Conservation (phyloP, 2,113 vertebrate genomes). For the Microtus richardsoni region DNA sequence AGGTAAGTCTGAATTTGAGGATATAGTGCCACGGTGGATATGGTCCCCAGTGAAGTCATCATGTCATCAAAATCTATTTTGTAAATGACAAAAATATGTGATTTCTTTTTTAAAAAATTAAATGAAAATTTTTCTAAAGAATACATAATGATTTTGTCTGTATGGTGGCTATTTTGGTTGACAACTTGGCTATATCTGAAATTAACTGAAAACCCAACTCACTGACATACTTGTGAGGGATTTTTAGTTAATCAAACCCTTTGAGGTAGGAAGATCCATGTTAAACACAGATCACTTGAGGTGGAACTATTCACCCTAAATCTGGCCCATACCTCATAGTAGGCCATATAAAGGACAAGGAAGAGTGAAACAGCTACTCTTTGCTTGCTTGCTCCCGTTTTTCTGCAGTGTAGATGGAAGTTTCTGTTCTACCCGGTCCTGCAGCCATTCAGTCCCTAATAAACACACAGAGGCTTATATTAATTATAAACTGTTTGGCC, state of each 20-base stretch:
- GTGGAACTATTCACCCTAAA: neutral
- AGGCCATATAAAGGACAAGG: neutral
- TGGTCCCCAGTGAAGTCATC: neutral
- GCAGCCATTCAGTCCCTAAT: too few species aligned
- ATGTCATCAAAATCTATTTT: neutral
- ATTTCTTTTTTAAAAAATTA: neutral
- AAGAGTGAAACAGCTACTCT: neutral
- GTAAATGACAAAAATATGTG: neutral
- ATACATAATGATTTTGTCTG: neutral
- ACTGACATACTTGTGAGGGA: neutral
- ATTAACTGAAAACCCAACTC: neutral
- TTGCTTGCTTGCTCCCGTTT: too few species aligned
- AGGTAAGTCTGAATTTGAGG: neutral
- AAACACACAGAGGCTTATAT: too few species aligned
- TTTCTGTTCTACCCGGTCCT: too few species aligned
- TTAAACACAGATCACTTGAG: neutral
- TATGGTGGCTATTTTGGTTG: neutral
- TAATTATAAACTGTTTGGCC: too few species aligned
- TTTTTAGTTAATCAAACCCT: neutral
- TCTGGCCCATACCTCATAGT: neutral
- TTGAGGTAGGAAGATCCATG: neutral
- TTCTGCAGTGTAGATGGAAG: too few species aligned
- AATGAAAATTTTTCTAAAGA: neutral
- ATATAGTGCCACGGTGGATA: neutral
- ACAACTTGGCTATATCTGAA: neutral